Conservation (phyloP, 2,888 invertebrate species). For the Antheraea assamensis region DNA sequence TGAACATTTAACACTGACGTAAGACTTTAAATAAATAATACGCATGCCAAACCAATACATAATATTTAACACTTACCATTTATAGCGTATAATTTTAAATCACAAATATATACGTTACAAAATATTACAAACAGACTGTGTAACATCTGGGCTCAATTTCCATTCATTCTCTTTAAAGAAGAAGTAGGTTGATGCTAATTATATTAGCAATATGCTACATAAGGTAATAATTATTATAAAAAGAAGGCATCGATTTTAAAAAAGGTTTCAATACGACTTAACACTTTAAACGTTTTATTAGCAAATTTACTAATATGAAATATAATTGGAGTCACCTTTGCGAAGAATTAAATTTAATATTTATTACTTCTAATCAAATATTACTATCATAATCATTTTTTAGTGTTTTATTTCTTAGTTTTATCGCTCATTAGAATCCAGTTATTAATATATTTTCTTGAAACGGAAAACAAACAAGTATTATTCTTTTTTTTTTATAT, state of each 20-base stretch:
- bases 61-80: slow-evolving; percentile 50
- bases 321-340: slow-evolving; percentile 24
- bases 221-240: not conserved
- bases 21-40: slow-evolving; percentile 54
- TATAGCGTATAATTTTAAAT: slow-evolving; percentile 33
- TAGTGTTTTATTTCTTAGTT: not conserved
- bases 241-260: not conserved
- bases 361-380: not conserved
- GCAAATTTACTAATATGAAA: slow-evolving; percentile 22
- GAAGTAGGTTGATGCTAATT: slow-evolving; percentile 8
- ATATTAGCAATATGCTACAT: not conserved
- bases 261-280: not conserved
- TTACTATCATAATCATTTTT: not conserved
- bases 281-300: not conserved
- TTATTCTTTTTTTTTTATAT: not conserved
- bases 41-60: slow-evolving; percentile 62
- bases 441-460: not conserved
- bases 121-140: slow-evolving; percentile 30
- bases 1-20: slow-evolving; percentile 52
- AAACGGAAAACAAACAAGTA: not conserved
- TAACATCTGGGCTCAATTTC: slow-evolving; percentile 15
- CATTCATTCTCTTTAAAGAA: not conserved
- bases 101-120: slow-evolving; percentile 36
- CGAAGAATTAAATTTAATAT: not conserved
- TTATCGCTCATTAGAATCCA: not conserved